Percentiles rank a stretch among this genome's conserved stretches.
Evolutionary conservation across 2,888 invertebrate species (phyloP).

Genomic region (Caenorhabditis japonica): DNA sequence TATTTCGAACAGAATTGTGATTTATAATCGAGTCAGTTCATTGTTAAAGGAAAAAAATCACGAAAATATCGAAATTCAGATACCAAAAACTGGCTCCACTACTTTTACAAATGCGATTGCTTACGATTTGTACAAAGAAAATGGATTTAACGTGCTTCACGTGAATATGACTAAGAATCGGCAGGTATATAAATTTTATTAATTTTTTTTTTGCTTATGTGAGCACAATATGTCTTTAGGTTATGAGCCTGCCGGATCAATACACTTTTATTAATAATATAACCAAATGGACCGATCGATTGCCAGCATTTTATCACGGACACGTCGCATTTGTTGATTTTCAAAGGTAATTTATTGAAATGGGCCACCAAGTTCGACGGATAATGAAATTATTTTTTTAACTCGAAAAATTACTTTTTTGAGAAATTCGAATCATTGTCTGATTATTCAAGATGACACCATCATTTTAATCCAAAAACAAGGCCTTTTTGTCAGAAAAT

Average conservation of each 20-base stretch:
- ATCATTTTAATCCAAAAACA: not conserved
- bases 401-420: no score
- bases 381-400: no score
- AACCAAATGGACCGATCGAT: conserved; percentile 88
- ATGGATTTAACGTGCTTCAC: conserved; percentile 85
- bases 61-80: conserved; percentile 55
- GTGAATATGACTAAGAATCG: conserved; percentile 95
- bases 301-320: conserved; percentile 96
- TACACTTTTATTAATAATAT: conserved; percentile 89
- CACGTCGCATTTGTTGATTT: conserved; percentile 97
- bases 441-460: no score
- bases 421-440: no score
- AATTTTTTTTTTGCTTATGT: not conserved
- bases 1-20: conserved; percentile 44
- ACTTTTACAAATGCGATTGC: conserved; percentile 75
- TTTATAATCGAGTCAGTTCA: conserved; percentile 63
- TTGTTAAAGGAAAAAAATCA: not conserved
- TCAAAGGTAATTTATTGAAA: conserved; percentile 84
- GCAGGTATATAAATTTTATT: conserved; percentile 78
- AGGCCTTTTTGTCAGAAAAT: no score
- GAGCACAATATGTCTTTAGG: conserved; percentile 79
- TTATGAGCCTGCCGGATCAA: conserved; percentile 93
- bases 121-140: conserved; percentile 72
- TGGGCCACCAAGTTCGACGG: no score
- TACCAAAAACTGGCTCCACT: conserved; percentile 76